Evolutionary conservation across 1,140 invertebrate genomes (phyloP), one percentile per base, ranked within the genome.

Genomic region (Pristionchus pacificus): DNA sequence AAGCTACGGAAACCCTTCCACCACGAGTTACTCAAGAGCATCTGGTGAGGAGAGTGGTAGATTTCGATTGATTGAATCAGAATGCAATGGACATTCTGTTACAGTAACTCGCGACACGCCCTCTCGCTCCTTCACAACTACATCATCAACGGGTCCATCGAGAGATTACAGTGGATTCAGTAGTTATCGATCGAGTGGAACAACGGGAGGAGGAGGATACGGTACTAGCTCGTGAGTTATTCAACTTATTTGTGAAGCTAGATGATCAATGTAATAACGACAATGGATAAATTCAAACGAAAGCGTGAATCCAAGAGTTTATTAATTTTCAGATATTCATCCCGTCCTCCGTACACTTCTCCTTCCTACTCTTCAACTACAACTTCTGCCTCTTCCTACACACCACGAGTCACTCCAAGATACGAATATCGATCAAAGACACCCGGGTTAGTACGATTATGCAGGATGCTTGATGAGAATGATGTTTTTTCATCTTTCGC

Each of bases 351-450:
- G 13, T 71, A 71, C 70, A 57, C 65, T 19, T 67, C 65, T 25
- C 38, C 65, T 2, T 72, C 64, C 68, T n/a, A 33, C 10, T 28
- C 29, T 10, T 24, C 33, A 30, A 55, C 70, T 33, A 63, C 68
- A 13, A 30, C 70, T 3, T 38, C 60, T 10, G 49, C 70, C 2
- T 71, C 38, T 25, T 28, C 33, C 25, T 71, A 60, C 65, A 49
- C 55, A 14, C 70, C 70, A 10, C 29, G 65, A 24, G 65, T 71
- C n/a, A 30, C n/a, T n/a, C n/a, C n/a, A n/a, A n/a, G 65, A 30
- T 67, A 49, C 30, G 70, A 71, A 24, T 71, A 69, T 49, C 68
- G 70, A 3, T 71, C 70, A 25, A 71, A 71, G 70, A 71, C 70
- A 13, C 70, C 70, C 24, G 58, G 38, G 38, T 49, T n/a, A n/a